These are phyloP conservation scores for Cheracebus regulus DNA, from an alignment of 2,797 vertebrate species.

Conservation along the genomic window DNA sequence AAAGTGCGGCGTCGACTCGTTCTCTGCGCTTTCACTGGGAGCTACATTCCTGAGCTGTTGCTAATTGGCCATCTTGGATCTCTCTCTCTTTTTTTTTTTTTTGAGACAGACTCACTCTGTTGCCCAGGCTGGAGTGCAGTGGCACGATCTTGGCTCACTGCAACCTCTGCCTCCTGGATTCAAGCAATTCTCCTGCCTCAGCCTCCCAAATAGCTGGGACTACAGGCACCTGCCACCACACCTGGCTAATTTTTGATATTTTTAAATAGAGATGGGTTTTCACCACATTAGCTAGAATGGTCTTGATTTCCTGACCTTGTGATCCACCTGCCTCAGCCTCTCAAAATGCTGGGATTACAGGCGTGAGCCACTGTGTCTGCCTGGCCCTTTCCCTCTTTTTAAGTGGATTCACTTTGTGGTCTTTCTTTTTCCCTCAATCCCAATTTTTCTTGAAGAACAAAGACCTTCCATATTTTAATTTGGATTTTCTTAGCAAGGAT, in stretches of 20 bases:
- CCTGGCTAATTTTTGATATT: neutral
- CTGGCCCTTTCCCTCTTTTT: neutral
- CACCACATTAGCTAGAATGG: neutral
- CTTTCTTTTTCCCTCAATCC: neutral
- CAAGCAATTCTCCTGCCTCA: neutral
- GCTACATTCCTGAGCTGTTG: too few relatives aligned
- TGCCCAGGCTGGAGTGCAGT: too few relatives aligned
- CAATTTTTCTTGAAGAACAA: neutral
- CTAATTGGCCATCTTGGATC: neutral
- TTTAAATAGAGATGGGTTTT: neutral
- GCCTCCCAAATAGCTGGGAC: neutral
- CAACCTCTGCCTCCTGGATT: neutral
- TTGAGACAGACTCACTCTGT: too few relatives aligned
- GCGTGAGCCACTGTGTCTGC: too few relatives aligned
- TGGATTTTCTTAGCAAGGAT: neutral
- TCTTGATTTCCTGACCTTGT: neutral
- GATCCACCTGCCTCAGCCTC: neutral
- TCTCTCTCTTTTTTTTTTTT: neutral
- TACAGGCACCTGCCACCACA: accelerated
- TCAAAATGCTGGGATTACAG: neutral
- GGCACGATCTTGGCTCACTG: neutral
- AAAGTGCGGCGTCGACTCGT: too few relatives aligned
- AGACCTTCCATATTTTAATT: neutral
- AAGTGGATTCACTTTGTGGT: neutral
- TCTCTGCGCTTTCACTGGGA: too few relatives aligned